Base-by-base conservation (phyloP, 2,113 vertebrate genomes). In the Myodes glareolus region DNA sequence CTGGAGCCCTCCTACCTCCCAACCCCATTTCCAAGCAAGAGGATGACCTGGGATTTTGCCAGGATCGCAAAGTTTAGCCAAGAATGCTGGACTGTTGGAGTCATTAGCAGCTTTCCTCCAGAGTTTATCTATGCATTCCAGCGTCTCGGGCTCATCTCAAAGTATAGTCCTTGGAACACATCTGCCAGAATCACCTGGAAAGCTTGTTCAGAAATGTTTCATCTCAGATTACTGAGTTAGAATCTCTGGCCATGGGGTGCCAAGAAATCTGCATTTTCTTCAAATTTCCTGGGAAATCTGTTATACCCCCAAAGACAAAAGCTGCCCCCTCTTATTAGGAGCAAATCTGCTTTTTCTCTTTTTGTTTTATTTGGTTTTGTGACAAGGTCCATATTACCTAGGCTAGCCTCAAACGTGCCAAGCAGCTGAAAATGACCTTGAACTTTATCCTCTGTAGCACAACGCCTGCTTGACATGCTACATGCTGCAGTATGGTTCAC, bases 81-180 rank as follows among this genome's bases (percentile, higher is more conserved):
- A 92, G 47, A 96, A 89, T 68, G 65, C 77, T 94, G 29, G 42
- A 29, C 72, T 86, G 25, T 78, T 90, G 27, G 87, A 96, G 90
- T 78, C 67, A 89, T 78, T 92, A 58, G 77, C 7, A 73, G 73
- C 21, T 45, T 92, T 93, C 19, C 58, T 21, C 52, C 36, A 89
- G 25, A n/a, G 63, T 47, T 84, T 68, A 61, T 14, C 45, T 17
- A 70, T 90, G 61, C 7, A 70, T 29, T 77, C 70, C 87, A 77
- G 25, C 39, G n/a, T 36, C 29, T 31, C 84, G 73, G 52, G 27
- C 61, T 36, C 84, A 94, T 92, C 78, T 92, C 29, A 47, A 91
- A 82, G 23, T 52, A 93, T 9, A 77, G 25, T 78, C 42, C 47
- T 92, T 91, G 47, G 42, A 42, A 91, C 47, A 85, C 27, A 81